Conservation (phyloP, 2,113 vertebrate genomes). For the Gulo gulo region DNA sequence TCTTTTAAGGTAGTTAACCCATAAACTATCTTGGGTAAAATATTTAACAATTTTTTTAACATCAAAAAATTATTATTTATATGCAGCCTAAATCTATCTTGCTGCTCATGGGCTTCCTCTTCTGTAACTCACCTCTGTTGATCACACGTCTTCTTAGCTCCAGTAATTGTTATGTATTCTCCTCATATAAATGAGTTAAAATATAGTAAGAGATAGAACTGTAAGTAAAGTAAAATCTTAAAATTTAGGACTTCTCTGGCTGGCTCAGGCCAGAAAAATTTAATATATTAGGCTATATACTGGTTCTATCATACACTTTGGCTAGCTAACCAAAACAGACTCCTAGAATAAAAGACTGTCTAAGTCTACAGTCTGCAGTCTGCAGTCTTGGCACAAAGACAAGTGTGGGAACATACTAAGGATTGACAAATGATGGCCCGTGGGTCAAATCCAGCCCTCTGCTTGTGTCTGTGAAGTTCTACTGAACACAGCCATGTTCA, state of each 20-base stretch:
- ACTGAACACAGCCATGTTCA: neutral
- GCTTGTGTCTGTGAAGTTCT: neutral
- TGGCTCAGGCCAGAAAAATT: neutral
- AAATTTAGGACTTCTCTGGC: neutral
- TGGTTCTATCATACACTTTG: neutral
- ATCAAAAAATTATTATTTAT: neutral
- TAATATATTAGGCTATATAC: neutral
- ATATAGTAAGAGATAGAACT: neutral
- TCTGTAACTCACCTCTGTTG: neutral
- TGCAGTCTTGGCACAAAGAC: neutral
- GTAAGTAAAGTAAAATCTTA: neutral
- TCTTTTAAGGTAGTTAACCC: neutral
- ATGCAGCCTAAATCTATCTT: neutral
- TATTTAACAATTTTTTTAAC: neutral
- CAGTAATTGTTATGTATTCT: neutral
- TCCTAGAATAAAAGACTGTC: neutral
- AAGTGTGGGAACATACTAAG: neutral
- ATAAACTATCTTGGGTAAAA: neutral
- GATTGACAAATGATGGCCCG: neutral
- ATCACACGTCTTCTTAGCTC: neutral
- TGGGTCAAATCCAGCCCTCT: neutral
- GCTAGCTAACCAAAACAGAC: neutral
- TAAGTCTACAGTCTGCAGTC: neutral
- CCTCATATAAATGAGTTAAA: neutral
- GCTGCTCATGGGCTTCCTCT: neutral